These are phyloP conservation scores for Zosterops japonicus DNA, from an alignment of 2,113 vertebrate species.

Conservation along the genomic window DNA sequence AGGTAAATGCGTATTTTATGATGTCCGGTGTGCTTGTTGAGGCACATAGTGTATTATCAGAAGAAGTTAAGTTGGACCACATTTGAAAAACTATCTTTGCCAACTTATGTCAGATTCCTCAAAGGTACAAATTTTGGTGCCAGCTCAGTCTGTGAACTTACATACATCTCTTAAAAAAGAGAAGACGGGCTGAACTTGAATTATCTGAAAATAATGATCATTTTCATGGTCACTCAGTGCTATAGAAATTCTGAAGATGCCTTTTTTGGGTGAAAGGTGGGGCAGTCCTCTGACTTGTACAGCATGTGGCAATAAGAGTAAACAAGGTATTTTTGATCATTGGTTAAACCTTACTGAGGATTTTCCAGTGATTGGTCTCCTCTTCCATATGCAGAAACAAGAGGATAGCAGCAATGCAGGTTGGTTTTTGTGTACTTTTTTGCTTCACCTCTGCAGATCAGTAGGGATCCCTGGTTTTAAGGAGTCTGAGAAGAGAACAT, in stretches of 20 bases:
- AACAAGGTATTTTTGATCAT: background rate
- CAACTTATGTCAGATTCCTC: background rate
- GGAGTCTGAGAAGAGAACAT: background rate
- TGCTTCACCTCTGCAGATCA: background rate
- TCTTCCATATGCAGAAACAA: background rate
- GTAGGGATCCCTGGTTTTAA: background rate
- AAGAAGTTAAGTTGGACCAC: background rate
- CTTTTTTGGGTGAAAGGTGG: background rate
- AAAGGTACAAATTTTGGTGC: background rate
- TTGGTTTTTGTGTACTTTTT: background rate
- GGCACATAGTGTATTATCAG: background rate
- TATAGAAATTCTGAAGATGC: background rate
- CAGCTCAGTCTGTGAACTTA: background rate
- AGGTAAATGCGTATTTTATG: background rate
- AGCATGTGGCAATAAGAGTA: background rate
- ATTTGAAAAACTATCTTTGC: background rate
- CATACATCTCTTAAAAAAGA: background rate
- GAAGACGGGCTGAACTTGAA: background rate
- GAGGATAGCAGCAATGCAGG: background rate
- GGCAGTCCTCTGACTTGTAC: background rate
- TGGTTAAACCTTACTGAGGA: background rate
- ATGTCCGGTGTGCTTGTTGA: background rate
- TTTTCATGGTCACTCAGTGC: background rate
- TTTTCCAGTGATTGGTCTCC: background rate
- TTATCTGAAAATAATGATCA: background rate